Conservation (phyloP, 35 echinoderm and acorn worm genomes). For the Acanthaster planci region DNA sequence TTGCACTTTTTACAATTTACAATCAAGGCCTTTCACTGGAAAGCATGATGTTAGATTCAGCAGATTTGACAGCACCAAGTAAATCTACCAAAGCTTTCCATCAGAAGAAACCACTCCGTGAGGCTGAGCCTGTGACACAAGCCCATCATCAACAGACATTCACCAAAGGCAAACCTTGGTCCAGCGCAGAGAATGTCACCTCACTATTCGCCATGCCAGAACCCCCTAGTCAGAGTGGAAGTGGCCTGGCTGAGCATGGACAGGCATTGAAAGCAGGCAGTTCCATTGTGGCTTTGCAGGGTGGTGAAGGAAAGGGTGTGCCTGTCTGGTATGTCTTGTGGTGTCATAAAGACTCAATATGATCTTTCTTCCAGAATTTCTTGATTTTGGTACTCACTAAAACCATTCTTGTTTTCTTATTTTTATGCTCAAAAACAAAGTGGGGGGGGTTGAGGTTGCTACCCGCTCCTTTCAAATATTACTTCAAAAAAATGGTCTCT, state of each 20-base stretch:
- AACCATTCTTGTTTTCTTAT: no score
- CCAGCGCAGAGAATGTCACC: slow-evolving; percentile 36
- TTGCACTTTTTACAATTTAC: not conserved
- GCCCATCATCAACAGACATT: slow-evolving; percentile 5
- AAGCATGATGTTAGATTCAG: slow-evolving; percentile 79
- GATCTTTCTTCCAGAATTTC: no score
- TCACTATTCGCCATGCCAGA: slow-evolving; percentile 41
- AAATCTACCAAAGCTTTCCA: slow-evolving; percentile 66
- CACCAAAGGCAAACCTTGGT: slow-evolving; percentile 60
- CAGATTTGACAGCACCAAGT: slow-evolving; percentile 69
- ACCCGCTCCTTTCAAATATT: no score
- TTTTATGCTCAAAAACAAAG: no score
- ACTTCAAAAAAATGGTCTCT: no score
- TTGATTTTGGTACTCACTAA: no score
- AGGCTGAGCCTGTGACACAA: slow-evolving; percentile 29
- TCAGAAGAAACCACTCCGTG: slow-evolving; percentile 59
- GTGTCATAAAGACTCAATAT: no score
- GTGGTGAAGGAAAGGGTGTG: not conserved
- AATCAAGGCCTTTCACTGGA: slow-evolving; percentile 59
- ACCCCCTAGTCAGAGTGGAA: not conserved
- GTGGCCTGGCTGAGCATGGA: not conserved
- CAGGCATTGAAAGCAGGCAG: not conserved
- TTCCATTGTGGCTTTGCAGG: slow-evolving; percentile 3
- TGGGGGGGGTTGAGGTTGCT: no score
- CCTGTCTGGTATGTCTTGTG: not conserved